Evolutionary conservation across 2,113 vertebrate genomes (phyloP).

Genomic region (Todiramphus chloris): DNA sequence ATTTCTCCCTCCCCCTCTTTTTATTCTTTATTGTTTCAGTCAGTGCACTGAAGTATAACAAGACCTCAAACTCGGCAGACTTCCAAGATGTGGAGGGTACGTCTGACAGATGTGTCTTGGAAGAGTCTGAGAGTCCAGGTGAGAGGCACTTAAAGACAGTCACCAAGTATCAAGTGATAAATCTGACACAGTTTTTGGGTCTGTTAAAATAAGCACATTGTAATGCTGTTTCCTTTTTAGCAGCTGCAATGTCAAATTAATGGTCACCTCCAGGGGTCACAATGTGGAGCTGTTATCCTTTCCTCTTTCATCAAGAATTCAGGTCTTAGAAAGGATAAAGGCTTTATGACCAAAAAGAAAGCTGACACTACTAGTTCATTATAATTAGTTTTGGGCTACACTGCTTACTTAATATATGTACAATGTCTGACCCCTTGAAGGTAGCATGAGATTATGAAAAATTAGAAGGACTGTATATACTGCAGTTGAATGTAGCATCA

Average conservation of each 20-base stretch:
- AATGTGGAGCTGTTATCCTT: constrained; percentile 73
- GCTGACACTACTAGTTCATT: constrained; percentile 78
- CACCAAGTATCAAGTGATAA: constrained; percentile 74
- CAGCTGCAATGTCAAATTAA: constrained; percentile 76
- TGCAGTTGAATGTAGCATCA: not conserved
- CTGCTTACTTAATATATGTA: constrained; percentile 68
- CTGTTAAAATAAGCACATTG: constrained; percentile 42
- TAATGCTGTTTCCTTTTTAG: constrained; percentile 70
- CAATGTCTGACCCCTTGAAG: constrained; percentile 58
- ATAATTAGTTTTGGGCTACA: constrained; percentile 75
- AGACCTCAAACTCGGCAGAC: constrained; percentile 73
- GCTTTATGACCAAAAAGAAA: constrained; percentile 73
- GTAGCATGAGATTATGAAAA: constrained; percentile 62
- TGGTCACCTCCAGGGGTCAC: constrained; percentile 76
- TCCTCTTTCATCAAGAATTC: constrained; percentile 77
- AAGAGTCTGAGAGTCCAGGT: constrained; percentile 82
- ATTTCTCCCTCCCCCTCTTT: constrained; percentile 17
- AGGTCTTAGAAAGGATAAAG: constrained; percentile 71
- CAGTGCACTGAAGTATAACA: constrained; percentile 73
- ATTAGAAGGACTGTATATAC: constrained; percentile 15
- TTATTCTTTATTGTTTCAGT: not conserved
- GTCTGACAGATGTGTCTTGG: constrained; percentile 78
- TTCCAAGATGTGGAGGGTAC: constrained; percentile 71
- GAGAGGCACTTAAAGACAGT: constrained; percentile 77
- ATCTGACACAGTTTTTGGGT: constrained; percentile 71